Evolutionary conservation across 2,113 vertebrate species (phyloP), one percentile per base, ranked within the genome.

Genomic region (Etheostoma cragini): DNA sequence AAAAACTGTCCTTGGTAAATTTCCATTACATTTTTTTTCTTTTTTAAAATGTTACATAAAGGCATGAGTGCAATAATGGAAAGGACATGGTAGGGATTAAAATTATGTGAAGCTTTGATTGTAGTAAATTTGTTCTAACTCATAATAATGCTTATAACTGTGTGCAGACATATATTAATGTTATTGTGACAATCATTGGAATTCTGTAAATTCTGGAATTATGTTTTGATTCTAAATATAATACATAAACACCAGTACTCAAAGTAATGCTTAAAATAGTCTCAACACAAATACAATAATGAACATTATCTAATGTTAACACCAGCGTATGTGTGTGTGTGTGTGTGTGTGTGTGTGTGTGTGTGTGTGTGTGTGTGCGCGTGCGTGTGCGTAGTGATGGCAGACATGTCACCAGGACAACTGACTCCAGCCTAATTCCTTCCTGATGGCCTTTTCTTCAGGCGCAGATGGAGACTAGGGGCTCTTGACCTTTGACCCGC

Each of bases 361-460:
- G 61, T 30, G n/a, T 63, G 81, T 80, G 65, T n/a, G 26, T 72
- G 71, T 46, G 62, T 49, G 66, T 47, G 65, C 65, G 22, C 50
- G 22, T 65, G 38, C 72, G 57, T 53, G 42, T 45, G 35, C 75
- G 61, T 63, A 56, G 33, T 57, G 62, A 62, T 81, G 76, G 82
- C 85, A 87, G 83, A 83, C 74, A 53, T 90, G 90, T 90, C 86
- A 81, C 79, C 71, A 84, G 88, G 89, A 86, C 78, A 61, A 88
- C 82, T 91, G 90, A 94, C 91, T 93, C 83, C 83, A 78, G 69
- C 53, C 79, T 92, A 92, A 93, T 92, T 89, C 89, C 81, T 92
- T 93, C 91, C 91, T 88, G 87, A 94, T 91, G 88, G 91, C 77
- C 87, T 92, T 91, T 92, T 91, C 88, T 91, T 88, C 83, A 88